A percentile compares a stretch with the other conserved stretches of the same genome.
Evolutionary conservation across 2,113 vertebrate genomes (phyloP).

Genomic region (Tachycineta bicolor): DNA sequence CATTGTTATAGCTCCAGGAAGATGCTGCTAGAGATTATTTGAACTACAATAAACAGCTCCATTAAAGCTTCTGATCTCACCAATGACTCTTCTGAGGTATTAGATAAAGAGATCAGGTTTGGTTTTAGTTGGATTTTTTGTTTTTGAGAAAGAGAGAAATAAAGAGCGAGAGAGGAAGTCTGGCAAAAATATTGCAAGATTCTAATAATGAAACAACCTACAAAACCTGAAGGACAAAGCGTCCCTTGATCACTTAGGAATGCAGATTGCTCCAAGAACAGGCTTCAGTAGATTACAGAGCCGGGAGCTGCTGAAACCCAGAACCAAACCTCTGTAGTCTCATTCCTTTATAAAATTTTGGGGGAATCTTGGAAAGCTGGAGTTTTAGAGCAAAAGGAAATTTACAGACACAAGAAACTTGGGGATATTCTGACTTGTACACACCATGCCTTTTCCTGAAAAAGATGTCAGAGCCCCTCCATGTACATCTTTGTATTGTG

Average conservation of each 20-base stretch:
- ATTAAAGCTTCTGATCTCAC: conserved; percentile 28
- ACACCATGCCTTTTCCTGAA: not conserved
- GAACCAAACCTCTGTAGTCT: not conserved
- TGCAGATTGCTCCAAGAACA: conserved; percentile 19
- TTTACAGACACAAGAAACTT: not conserved
- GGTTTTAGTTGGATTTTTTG: not conserved
- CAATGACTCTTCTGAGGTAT: not conserved
- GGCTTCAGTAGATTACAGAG: not conserved
- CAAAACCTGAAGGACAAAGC: conserved; percentile 47
- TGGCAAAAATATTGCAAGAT: conserved; percentile 32
- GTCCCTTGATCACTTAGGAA: conserved; percentile 3
- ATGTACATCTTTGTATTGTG: not conserved
- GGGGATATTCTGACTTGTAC: not conserved
- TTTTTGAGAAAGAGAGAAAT: not conserved
- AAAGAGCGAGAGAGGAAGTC: not conserved
- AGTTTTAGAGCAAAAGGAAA: not conserved
- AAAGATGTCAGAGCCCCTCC: not conserved
- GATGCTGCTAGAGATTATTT: conserved; percentile 33
- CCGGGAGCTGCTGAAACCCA: not conserved
- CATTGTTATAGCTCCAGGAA: conserved; percentile 46
- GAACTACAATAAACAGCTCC: conserved; percentile 44
- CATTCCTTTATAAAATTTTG: not conserved
- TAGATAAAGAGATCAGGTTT: conserved; percentile 1
- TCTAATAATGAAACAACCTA: conserved; percentile 6
- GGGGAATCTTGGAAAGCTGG: not conserved